phyloP scores from a whole-genome alignment of 2,888 invertebrate genomes.

The Eremobia ochroleuca region DNA sequence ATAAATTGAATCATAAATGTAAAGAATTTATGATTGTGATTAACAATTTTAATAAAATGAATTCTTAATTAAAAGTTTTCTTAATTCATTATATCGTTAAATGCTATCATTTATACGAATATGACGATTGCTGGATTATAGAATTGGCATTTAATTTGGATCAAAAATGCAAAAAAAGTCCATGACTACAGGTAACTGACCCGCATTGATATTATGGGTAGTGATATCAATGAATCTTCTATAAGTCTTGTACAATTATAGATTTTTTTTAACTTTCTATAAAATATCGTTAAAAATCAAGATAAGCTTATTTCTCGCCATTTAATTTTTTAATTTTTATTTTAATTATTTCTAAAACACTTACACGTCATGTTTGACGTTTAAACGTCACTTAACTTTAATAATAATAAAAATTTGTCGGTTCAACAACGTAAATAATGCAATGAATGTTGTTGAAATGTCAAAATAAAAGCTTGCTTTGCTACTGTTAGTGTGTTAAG shows the following conservation, averaged over 20 bases:
- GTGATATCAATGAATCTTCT: background rate
- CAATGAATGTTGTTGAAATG: no score
- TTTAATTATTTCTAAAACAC: no score
- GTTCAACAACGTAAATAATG: background rate
- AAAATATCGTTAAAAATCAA: background rate
- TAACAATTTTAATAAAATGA: background rate
- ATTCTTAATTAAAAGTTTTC: background rate
- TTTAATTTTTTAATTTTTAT: background rate
- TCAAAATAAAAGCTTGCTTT: no score
- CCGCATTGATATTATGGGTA: background rate
- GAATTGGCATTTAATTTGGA: constrained; percentile 9
- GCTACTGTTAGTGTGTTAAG: background rate
- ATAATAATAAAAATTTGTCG: no score
- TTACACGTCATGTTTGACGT: no score
- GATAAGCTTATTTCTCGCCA: background rate
- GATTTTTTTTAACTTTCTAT: background rate
- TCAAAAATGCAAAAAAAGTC: background rate
- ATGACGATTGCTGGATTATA: background rate
- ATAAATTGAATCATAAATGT: background rate
- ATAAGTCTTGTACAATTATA: background rate
- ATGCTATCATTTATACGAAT: no score
- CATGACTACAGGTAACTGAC: constrained; percentile 15
- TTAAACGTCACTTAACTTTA: no score
- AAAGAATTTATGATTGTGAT: background rate
- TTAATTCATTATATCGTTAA: background rate